Evolutionary conservation across 2,797 vertebrate genomes (phyloP), one percentile per base, ranked within the genome.

Genomic region (Sylvilagus floridanus): DNA sequence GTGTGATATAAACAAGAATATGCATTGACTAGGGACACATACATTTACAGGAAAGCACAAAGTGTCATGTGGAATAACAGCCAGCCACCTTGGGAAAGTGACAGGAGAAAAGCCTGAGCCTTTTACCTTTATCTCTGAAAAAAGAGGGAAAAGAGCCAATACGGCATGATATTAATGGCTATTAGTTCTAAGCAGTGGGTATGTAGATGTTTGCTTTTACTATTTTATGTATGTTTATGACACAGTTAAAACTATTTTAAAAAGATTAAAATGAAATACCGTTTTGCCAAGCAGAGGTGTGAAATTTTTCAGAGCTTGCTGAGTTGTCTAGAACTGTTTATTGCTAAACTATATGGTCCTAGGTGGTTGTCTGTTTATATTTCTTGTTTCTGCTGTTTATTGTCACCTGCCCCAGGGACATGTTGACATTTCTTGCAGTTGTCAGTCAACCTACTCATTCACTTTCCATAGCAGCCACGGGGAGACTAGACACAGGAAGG

Each of bases 211-310:
- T 86, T 68, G 28, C 50, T 35, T 21, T 24, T 68, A 57, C 73
- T 85, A 83, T 42, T 84, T 95, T 88, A 24, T 71, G 0, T 68
- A 62, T 78, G 28, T 78, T 12, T 69, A 16, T 1, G 77, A 52
- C 54, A 90, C 21, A 91, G 85, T 84, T 94, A 83, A 95, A 87
- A 54, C 19, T 28, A 69, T 50, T 81, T 93, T 87, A 16, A 54
- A 95, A 77, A n/a, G 73, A 88, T 57, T 71, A 57, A 79, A 77
- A 42, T 50, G 32, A 66, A 21, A 60, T 28, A 11, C 62, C 22
- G 28, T 13, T 30, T n/a, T 50, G 37, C n/a, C 32, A 7, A 30
- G 54, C 57, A 86, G 71, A 84, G 42, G 9, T 72, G 3, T 75
- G 13, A 79, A 84, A 57, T 65, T 78, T 86, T 82, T 54, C 12